Conservation (phyloP, 1,140 invertebrate species). For the Chelonus insularis region DNA sequence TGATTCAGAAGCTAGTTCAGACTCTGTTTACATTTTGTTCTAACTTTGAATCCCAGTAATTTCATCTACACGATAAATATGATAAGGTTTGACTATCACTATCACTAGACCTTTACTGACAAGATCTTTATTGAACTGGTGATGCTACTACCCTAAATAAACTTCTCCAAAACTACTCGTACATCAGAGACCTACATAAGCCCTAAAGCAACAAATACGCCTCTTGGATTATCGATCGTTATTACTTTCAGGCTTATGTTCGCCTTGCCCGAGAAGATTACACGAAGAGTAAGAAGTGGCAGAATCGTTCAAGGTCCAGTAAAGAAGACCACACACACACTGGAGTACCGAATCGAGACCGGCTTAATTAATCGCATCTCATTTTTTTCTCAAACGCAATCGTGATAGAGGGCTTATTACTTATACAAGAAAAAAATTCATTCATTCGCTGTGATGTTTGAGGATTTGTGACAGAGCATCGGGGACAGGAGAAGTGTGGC, state of each 20-base stretch:
- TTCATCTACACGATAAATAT: too few species aligned
- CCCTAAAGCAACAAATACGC: not conserved
- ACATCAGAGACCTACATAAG: too few species aligned
- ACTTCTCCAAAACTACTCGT: too few species aligned
- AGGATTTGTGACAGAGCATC: not conserved
- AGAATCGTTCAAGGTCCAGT: not conserved
- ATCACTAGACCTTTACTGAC: too few species aligned
- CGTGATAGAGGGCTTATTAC: constrained; percentile 6
- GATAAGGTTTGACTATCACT: too few species aligned
- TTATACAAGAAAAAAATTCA: not conserved
- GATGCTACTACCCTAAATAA: too few species aligned
- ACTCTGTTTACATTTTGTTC: too few species aligned
- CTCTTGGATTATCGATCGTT: constrained; percentile 16
- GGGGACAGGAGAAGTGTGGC: not conserved
- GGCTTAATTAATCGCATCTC: constrained; percentile 5
- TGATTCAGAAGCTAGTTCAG: too few species aligned
- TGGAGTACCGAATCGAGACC: constrained; percentile 7
- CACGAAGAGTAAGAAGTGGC: constrained; percentile 1
- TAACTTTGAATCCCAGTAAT: too few species aligned
- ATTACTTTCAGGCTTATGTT: constrained; percentile 6
- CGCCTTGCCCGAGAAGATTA: constrained; percentile 10
- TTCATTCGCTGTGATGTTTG: not conserved
- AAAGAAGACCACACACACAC: constrained; percentile 9
- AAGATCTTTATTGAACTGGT: too few species aligned
- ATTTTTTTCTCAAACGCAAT: not conserved